phyloP scores from a whole-genome alignment of 1,140 invertebrate species.

The Prorops nasuta region DNA sequence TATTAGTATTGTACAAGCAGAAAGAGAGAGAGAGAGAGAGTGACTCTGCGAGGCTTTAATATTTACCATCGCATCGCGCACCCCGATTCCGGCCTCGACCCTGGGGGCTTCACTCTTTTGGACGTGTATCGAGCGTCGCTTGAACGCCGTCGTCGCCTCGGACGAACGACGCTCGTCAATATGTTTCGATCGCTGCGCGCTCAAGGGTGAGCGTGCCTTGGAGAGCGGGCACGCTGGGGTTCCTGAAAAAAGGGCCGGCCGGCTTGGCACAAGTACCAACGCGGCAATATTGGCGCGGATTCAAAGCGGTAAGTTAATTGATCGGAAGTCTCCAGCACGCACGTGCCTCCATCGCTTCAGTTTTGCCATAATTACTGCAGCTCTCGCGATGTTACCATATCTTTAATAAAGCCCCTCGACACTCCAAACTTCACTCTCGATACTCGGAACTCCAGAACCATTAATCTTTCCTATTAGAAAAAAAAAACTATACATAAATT shows the following conservation, averaged over 20 bases:
- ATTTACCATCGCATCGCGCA: conserved; percentile 47
- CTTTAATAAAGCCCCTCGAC: no score
- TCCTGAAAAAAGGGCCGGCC: conserved; percentile 14
- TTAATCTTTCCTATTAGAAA: no score
- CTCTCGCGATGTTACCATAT: no score
- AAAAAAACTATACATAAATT: no score
- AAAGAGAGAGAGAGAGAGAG: no score
- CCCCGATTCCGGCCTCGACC: conserved; percentile 15
- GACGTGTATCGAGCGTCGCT: conserved; percentile 32
- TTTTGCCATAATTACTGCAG: conserved; percentile 22
- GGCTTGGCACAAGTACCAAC: conserved; percentile 15
- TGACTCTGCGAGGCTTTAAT: conserved; percentile 44
- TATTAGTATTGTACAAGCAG: no score
- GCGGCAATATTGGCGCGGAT: conserved; percentile 23
- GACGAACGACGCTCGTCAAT: no score
- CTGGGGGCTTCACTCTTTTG: neutral
- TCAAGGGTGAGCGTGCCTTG: conserved; percentile 18
- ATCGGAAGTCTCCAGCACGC: conserved; percentile 48
- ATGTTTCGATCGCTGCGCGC: conserved; percentile 40
- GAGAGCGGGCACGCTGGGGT: conserved; percentile 35
- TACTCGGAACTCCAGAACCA: no score
- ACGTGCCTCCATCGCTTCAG: conserved; percentile 39
- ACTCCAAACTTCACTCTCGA: no score
- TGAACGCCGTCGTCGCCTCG: conserved; percentile 41
- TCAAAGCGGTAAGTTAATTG: conserved; percentile 44